These are phyloP conservation scores for Orchesella flavescens DNA, from an alignment of 2,888 invertebrate species.

Conservation along the genomic window DNA sequence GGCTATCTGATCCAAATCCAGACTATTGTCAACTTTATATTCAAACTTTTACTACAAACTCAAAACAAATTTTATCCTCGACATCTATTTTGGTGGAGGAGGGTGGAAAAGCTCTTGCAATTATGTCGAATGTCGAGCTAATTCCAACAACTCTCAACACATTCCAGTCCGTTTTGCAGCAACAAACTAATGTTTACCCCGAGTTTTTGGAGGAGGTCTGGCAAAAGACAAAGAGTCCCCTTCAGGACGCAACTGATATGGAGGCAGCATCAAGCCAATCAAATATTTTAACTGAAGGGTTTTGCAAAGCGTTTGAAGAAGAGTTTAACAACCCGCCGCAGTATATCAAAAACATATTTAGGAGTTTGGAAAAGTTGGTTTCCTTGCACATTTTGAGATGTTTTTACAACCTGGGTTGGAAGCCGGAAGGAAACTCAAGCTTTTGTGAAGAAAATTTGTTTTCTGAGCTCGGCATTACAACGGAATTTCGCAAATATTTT, in stretches of 20 bases:
- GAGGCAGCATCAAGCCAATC: too few species aligned
- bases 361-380: neutral
- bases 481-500: neutral
- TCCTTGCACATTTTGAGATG: neutral
- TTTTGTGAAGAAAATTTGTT: neutral
- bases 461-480: neutral
- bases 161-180: constrained; percentile 10
- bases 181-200: neutral
- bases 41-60: neutral
- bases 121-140: neutral
- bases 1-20: neutral
- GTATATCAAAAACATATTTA: neutral
- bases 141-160: constrained; percentile 6
- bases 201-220: constrained; percentile 29
- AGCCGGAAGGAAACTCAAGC: neutral
- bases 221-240: too few species aligned
- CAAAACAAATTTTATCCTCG: neutral
- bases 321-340: neutral
- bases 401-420: neutral
- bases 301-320: neutral
- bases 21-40: neutral
- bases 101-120: neutral
- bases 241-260: too few species aligned
- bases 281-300: too few species aligned
- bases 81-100: neutral